phyloP scores from a whole-genome alignment of 23 tunicate species.

The Ascidia mentula region DNA sequence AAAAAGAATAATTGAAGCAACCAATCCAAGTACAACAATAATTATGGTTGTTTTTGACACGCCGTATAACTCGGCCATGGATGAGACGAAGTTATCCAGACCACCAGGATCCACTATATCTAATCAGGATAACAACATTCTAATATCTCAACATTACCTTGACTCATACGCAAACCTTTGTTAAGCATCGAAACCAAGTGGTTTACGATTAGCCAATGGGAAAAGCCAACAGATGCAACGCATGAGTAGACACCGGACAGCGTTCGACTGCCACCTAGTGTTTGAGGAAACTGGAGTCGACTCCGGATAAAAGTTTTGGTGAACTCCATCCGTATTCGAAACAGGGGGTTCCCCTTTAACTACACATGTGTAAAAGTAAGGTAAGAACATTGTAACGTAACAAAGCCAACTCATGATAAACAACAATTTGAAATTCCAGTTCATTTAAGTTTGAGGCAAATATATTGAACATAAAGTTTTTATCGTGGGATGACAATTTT shows the following conservation, averaged over 20 bases:
- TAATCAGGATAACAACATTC: neutral
- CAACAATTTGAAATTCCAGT: too few species aligned
- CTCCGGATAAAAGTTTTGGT: conserved; percentile 1
- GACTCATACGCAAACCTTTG: neutral
- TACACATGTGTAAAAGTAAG: neutral
- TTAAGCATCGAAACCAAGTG: conserved; percentile 48
- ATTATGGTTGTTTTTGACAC: neutral
- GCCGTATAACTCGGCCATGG: neutral
- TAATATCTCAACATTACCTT: neutral
- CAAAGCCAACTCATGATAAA: too few species aligned
- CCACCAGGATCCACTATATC: neutral
- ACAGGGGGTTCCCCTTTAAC: conserved; percentile 18
- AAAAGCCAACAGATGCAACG: conserved; percentile 4
- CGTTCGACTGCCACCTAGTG: conserved; percentile 38
- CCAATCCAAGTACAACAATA: neutral
- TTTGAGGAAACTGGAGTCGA: conserved; percentile 14
- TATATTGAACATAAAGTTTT: too few species aligned
- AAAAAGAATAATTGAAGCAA: neutral
- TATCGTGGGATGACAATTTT: too few species aligned
- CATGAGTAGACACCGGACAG: conserved; percentile 53
- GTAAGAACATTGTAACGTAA: too few species aligned
- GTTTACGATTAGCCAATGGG: conserved; percentile 29
- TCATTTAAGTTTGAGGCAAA: too few species aligned
- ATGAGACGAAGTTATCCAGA: neutral
- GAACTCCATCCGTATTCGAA: neutral